Evolutionary conservation across 2,888 invertebrate species (phyloP), one percentile per base, ranked within the genome.

Genomic region (Spodoptera exigua): DNA sequence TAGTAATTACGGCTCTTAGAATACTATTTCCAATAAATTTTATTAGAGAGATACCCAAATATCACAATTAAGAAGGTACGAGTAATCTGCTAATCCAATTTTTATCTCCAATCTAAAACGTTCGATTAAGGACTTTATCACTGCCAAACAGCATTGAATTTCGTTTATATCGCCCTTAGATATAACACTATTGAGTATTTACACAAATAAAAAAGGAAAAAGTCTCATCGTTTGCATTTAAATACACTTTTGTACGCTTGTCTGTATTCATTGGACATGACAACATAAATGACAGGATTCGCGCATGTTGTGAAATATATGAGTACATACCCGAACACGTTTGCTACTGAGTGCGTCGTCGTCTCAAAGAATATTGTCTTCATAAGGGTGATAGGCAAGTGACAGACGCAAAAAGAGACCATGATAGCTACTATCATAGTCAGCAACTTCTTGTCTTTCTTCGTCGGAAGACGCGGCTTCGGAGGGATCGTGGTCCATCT

Each of bases 361-460:
- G 95, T 92, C 36, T 95, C 95, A 70, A 95, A 95, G 78, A 96
- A 96, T 46, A 98, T 96, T 12, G 85, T 85, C 92, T 98, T 98
- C 36, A 97, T 97, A 39, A 98, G 95, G 0, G 98, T 98, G 59
- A 99, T 97, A 0, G 98, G 99, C 55, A 99, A 93, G 86, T 98
- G 98, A 83, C 98, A 98, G n/a, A 97, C 94, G 37, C 98, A 95
- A 82, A 98, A 99, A 18, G 98, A 97, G 32, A 98, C 92, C 89
- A 98, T 98, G 75, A 99, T 99, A 13, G 97, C 98, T 53, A 98
- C 93, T 35, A 98, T 98, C 98, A 98, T 98, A 62, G 97, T 97
- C 18, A 97, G 89, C 7, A 97, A 89, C 59, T 96, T 96, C 62
- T 95, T 95, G 84, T 97, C 97, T 82, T 97, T 97, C 43, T 95